Base-by-base conservation (phyloP, 1,140 invertebrate genomes). In the Drosophila repletoides region DNA sequence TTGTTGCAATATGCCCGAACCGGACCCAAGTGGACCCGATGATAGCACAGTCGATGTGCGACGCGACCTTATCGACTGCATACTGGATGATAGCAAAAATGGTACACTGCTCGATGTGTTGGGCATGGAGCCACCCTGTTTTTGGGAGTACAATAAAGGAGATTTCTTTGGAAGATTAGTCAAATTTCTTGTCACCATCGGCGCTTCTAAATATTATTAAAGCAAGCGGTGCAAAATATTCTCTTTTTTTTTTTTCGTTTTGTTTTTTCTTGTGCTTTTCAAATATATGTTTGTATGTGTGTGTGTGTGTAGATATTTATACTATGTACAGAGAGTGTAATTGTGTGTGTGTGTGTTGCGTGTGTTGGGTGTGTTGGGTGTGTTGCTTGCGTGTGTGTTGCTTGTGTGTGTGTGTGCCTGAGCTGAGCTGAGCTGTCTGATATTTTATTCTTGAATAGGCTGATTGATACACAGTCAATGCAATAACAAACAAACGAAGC, bases 91-190 rank as follows among this genome's bases (percentile, higher is more conserved):
- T 64, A 96, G 91, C 84, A 96, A 92, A 90, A 95, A 96, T 10
- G 95, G 95, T 21, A 96, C 95, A 88, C 95, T 96, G 80, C 94
- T 96, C 81, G 95, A 96, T 19, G 95, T 96, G 88, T 96, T 96
- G 72, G 96, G 95, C 94, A 97, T 95, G 45, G 95, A 95, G 66
- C 95, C 94, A 79, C 95, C 94, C 95, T 96, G 92, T 88, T 88
- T 89, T 83, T 89, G 81, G 74, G 84, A 90, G 75, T 83, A 89
- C 73, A 89, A 88, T 81, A 89, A 88, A 81, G 86, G 83, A 89
- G 88, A 89, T 88, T 89, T 89, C 88, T 89, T 89, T 89, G 86
- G 75, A 90, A 89, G 75, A 89, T 89, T 88, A 90, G 87, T 89
- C 46, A 88, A 59, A 55, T 61, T n/a, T n/a, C 64, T 60, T 76